Evolutionary conservation across 2,797 vertebrate species (phyloP).

Genomic region (Synanceia verrucosa): DNA sequence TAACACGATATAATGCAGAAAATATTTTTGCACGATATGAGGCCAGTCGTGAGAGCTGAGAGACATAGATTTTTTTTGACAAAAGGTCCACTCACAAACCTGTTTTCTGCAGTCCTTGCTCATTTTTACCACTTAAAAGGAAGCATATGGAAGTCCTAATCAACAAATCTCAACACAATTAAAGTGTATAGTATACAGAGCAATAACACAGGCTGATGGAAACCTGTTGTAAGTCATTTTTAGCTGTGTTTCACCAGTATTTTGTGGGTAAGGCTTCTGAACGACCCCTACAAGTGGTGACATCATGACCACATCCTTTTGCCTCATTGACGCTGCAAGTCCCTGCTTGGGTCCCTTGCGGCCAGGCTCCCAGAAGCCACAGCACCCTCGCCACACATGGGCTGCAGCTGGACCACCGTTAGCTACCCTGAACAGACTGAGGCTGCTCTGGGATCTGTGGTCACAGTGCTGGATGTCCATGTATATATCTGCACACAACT

Average conservation of each 20-base stretch:
- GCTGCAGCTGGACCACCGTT: slow-evolving; percentile 84
- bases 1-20: slow-evolving; percentile 8
- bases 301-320: slow-evolving; percentile 85
- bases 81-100: slow-evolving; percentile 42
- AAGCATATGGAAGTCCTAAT: slow-evolving; percentile 44
- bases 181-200: slow-evolving; percentile 59
- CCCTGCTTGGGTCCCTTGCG: slow-evolving; percentile 73
- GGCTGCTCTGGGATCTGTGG: slow-evolving; percentile 68
- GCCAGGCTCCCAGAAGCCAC: slow-evolving; percentile 79
- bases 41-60: slow-evolving; percentile 23
- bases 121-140: slow-evolving; percentile 48
- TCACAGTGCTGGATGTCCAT: slow-evolving; percentile 64
- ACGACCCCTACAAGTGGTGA: slow-evolving; percentile 78
- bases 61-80: slow-evolving; percentile 36
- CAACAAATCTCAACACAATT: slow-evolving; percentile 62
- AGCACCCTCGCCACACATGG: slow-evolving; percentile 80
- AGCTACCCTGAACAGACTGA: slow-evolving; percentile 70
- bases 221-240: slow-evolving; percentile 79
- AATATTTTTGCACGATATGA: slow-evolving; percentile 20
- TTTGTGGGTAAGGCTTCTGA: slow-evolving; percentile 80
- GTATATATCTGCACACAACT: slow-evolving; percentile 71
- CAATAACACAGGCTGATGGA: slow-evolving; percentile 74
- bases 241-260: slow-evolving; percentile 73
- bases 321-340: slow-evolving; percentile 71
- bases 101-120: slow-evolving; percentile 25